phyloP scores from a whole-genome alignment of 92 coral and sea anemone species.

The Bergia puertoricense region DNA sequence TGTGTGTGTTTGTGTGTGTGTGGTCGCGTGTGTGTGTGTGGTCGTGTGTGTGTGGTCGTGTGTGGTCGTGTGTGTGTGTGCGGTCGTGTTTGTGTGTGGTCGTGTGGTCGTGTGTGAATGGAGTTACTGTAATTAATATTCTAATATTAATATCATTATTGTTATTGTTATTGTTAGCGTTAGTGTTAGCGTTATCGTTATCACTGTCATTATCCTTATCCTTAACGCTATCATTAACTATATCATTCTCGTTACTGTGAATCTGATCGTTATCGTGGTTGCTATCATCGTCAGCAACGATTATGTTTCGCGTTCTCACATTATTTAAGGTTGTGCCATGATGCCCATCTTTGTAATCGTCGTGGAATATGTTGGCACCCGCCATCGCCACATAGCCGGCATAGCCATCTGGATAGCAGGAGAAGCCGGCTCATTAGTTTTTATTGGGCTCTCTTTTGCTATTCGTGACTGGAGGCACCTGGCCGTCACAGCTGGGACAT shows the following conservation, averaged over 20 bases:
- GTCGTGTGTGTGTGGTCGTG: too few relatives aligned
- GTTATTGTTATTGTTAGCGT: too few relatives aligned
- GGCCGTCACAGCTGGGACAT: constrained; percentile 49
- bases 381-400: constrained; percentile 65
- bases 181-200: too few relatives aligned
- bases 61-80: too few relatives aligned
- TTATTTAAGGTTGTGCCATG: constrained; percentile 62
- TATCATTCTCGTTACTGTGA: neutral
- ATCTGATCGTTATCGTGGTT: neutral
- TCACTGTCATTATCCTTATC: neutral
- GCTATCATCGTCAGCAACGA: neutral
- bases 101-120: too few relatives aligned
- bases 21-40: too few relatives aligned
- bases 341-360: constrained; percentile 66
- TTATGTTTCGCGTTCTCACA: neutral
- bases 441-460: constrained; percentile 64
- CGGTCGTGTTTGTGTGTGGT: too few relatives aligned
- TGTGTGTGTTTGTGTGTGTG: too few relatives aligned
- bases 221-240: neutral
- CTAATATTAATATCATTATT: too few relatives aligned
- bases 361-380: constrained; percentile 73
- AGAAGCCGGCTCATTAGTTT: constrained; percentile 46
- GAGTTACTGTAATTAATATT: too few relatives aligned
- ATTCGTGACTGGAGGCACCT: constrained; percentile 77
- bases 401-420: constrained; percentile 58